Evolutionary conservation across 2,113 vertebrate species (phyloP), one percentile per base, ranked within the genome.

Genomic region (Stomatorhinus ivindoensis): DNA sequence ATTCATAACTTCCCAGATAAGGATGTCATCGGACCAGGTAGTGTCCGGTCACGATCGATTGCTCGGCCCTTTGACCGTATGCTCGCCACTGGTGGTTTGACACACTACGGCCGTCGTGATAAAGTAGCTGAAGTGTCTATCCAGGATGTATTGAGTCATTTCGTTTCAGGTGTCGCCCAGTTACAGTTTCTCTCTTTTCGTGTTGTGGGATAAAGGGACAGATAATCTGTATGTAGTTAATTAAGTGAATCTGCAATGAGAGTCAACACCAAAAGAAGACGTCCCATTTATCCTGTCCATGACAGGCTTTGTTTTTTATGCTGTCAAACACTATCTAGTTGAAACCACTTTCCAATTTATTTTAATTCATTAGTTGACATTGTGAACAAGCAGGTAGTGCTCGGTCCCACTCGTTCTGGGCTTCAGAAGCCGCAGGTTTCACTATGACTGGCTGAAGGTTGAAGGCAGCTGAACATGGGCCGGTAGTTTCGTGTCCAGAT

Each of bases 1-100:
- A 35, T 94, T 91, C 88, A 4, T 95, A 51, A 80, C 69, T 53
- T 90, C 91, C 85, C 94, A 95, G 90, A 93, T 94, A 1, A 93
- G 95, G 83, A 92, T 93, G 94, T 84, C 89, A 10, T 96, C 95
- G 47, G 95, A 96, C 80, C 95, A 96, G 95, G 95, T 96, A 95
- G 19, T 24, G 35, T 35, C 4, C 47, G 4, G 13, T 31, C 21
- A 48, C 46, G 2, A n/a, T 50, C 42, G 85, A 13, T 50, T 24
- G 39, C 42, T 8, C 21, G 19, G 80, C 6, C 17, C 46, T 19
- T 44, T 61, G 21, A 10, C 58, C n/a, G 58, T 65, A 27, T 65
- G 24, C 8, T 65, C 58, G 24, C 24, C 58, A 9, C 21, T 65
- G 9, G 61, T 65, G 24, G 13, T 17, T 39, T 76, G 31, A 39